A percentile compares a stretch with the other conserved stretches of the same genome.
phyloP scores from a whole-genome alignment of 2,797 vertebrate species.

The Urophycis tenuis region DNA sequence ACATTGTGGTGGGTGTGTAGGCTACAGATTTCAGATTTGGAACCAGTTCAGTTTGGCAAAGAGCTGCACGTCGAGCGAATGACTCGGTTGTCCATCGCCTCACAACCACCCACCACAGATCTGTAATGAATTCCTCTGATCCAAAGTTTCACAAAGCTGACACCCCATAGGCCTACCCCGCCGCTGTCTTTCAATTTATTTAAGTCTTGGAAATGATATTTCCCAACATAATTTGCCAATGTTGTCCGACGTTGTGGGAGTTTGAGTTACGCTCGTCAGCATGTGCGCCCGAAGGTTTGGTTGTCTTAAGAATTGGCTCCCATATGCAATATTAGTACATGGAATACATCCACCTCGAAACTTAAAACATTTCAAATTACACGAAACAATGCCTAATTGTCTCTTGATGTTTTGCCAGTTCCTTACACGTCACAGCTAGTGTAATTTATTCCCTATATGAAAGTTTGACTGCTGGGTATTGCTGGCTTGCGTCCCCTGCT shows the following conservation, averaged over 20 bases:
- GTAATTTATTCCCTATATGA: background rate
- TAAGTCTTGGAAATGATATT: constrained; percentile 51
- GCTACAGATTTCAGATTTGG: constrained; percentile 52
- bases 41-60: constrained; percentile 54
- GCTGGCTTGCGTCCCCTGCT: constrained; percentile 2
- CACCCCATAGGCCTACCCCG: constrained; percentile 56
- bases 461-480: background rate
- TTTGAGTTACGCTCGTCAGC: constrained; percentile 60
- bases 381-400: background rate
- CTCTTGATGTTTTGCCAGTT: background rate
- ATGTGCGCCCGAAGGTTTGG: background rate
- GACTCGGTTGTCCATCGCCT: constrained; percentile 39
- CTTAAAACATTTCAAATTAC: background rate
- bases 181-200: constrained; percentile 60
- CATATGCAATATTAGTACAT: background rate
- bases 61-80: constrained; percentile 26
- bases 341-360: background rate
- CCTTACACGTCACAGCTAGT: background rate
- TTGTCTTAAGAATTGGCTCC: background rate
- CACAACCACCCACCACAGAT: constrained; percentile 58
- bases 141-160: constrained; percentile 61
- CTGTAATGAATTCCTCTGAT: constrained; percentile 67
- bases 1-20: constrained; percentile 33
- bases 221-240: constrained; percentile 46
- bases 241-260: constrained; percentile 47